Conservation (phyloP, 2,888 invertebrate genomes). For the Plagodis pulveraria region DNA sequence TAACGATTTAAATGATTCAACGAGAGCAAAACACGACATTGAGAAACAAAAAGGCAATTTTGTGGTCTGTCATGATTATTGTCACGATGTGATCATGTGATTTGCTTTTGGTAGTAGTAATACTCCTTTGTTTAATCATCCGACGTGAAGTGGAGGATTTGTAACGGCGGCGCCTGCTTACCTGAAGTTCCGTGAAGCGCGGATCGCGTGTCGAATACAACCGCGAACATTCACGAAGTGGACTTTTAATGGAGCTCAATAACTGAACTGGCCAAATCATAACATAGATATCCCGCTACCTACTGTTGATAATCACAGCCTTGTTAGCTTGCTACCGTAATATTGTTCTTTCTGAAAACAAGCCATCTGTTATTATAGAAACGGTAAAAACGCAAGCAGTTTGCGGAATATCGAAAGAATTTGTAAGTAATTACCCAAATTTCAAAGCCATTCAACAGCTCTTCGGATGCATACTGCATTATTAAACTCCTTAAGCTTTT, state of each 20-base stretch:
- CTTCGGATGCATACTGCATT: slow-evolving; percentile 12
- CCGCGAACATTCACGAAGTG: slow-evolving; percentile 61
- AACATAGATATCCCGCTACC: slow-evolving; percentile 38
- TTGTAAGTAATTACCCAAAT: slow-evolving; percentile 16
- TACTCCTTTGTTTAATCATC: slow-evolving; percentile 49
- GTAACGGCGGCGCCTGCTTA: slow-evolving; percentile 55
- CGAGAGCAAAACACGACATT: slow-evolving; percentile 48
- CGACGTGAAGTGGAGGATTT: slow-evolving; percentile 47
- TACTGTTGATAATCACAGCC: slow-evolving; percentile 37
- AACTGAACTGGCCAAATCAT: slow-evolving; percentile 49
- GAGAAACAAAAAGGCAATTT: slow-evolving; percentile 38
- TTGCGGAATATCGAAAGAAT: slow-evolving; percentile 11
- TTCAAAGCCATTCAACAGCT: slow-evolving; percentile 15
- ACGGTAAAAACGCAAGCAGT: slow-evolving; percentile 31
- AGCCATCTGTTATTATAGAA: slow-evolving; percentile 29
- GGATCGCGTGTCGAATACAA: slow-evolving; percentile 70
- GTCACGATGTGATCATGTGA: slow-evolving; percentile 31
- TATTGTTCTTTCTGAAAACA: slow-evolving; percentile 18
- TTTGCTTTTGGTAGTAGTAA: slow-evolving; percentile 31
- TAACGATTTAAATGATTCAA: slow-evolving; percentile 77
- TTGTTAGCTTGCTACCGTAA: slow-evolving; percentile 39
- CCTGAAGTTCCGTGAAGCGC: slow-evolving; percentile 75
- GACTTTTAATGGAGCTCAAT: slow-evolving; percentile 54
- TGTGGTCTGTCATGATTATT: slow-evolving; percentile 40
- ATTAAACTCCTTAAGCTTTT: slow-evolving; percentile 42